phyloP scores from a whole-genome alignment of 2,113 vertebrate genomes.

The Mus pahari region DNA sequence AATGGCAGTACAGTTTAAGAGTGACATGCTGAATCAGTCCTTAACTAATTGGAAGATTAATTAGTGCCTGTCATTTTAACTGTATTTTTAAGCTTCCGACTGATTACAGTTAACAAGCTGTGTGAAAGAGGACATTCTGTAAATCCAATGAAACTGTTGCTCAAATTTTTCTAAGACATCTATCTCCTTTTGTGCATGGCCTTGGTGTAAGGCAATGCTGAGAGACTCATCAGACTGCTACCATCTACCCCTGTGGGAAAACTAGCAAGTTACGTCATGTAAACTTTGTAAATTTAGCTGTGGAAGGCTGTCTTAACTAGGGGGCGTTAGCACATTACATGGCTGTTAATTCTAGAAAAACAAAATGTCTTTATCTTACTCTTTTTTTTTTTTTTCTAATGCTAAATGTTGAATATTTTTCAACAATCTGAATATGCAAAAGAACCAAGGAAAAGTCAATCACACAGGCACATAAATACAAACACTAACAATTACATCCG shows the following conservation, averaged over 20 bases:
- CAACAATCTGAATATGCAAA: background rate
- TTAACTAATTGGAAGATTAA: conserved; percentile 85
- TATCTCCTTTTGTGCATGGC: background rate
- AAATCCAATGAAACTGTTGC: conserved; percentile 50
- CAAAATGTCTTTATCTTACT: background rate
- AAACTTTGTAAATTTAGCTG: conserved; percentile 23
- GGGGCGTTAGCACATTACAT: background rate
- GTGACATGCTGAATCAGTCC: conserved; percentile 81
- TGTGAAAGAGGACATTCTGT: conserved; percentile 60
- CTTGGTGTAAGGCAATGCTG: background rate
- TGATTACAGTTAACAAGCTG: conserved; percentile 72
- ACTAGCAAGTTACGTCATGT: conserved; percentile 32
- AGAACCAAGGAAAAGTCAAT: background rate
- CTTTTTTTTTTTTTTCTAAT: background rate
- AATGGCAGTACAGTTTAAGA: conserved; percentile 77
- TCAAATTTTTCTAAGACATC: conserved; percentile 46
- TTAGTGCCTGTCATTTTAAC: conserved; percentile 81
- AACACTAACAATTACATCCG: background rate
- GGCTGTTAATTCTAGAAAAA: background rate
- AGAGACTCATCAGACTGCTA: conserved; percentile 56
- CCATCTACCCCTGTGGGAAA: conserved; percentile 3
- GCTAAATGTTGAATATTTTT: conserved; percentile 27
- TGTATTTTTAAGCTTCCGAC: conserved; percentile 73
- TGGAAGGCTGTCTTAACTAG: conserved; percentile 3
- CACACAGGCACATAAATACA: conserved; percentile 31